Evolutionary conservation across 2,888 invertebrate genomes (phyloP).

Genomic region (Endomychus coccineus): DNA sequence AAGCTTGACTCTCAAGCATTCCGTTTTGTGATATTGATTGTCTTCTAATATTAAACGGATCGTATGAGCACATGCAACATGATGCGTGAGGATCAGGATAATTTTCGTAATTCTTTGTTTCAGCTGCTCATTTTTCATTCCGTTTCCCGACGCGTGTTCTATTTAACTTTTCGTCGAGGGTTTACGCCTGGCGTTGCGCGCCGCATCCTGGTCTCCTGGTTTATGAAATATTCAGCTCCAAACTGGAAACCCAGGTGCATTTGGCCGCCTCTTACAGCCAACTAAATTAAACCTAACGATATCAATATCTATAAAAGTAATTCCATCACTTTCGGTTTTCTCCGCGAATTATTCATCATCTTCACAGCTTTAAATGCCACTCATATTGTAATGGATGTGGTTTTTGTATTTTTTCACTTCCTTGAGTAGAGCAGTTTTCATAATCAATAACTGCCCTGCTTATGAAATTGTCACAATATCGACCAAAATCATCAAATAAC

Average conservation of each 20-base stretch:
- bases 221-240: slow-evolving; percentile 34
- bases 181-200: slow-evolving; percentile 20
- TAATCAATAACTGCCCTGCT: no score
- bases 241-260: slow-evolving; percentile 39
- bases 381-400: no score
- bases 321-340: slow-evolving; percentile 38
- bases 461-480: no score
- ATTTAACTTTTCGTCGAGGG: slow-evolving; percentile 28
- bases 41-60: no score
- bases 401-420: no score
- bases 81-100: slow-evolving; percentile 15
- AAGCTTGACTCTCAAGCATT: no score
- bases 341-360: slow-evolving; percentile 28
- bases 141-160: slow-evolving; percentile 24
- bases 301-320: slow-evolving; percentile 40
- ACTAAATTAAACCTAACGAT: slow-evolving; percentile 40
- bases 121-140: slow-evolving; percentile 24
- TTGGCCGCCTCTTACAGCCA: slow-evolving; percentile 34
- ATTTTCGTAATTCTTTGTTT: slow-evolving; percentile 15
- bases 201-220: not conserved
- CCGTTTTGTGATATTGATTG: no score
- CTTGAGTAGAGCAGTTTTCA: no score
- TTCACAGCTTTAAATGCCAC: slow-evolving; percentile 8
- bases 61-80: slow-evolving; percentile 17
- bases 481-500: no score